These are phyloP conservation scores for Cochlearius cochlearius DNA, from an alignment of 2,113 vertebrate species.

Conservation along the genomic window DNA sequence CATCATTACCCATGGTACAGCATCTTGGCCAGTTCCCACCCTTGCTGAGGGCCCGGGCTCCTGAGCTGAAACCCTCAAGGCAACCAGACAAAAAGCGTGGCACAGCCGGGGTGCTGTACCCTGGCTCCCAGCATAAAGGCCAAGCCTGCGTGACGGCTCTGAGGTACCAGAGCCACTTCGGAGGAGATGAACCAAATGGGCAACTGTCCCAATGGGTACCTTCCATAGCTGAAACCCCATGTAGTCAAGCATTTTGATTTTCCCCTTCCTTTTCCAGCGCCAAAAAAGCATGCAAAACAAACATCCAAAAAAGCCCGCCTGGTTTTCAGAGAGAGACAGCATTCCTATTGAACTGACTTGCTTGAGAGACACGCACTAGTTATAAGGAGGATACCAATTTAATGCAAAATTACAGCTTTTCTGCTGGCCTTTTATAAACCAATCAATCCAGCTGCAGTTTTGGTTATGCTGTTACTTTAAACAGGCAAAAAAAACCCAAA, in stretches of 20 bases:
- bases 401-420: neutral
- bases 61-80: neutral
- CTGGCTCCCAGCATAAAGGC: neutral
- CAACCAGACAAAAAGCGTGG: neutral
- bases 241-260: neutral
- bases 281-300: neutral
- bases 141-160: neutral
- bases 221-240: neutral
- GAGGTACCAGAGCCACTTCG: neutral
- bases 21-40: neutral
- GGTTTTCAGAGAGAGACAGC: neutral
- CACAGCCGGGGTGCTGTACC: rapidly evolving
- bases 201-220: neutral
- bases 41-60: rapidly evolving
- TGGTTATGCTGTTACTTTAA: neutral
- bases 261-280: neutral
- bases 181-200: too few relatives aligned
- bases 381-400: neutral
- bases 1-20: neutral
- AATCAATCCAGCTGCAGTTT: neutral
- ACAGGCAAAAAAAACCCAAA: rapidly evolving
- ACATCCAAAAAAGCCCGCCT: neutral
- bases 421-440: neutral
- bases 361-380: neutral
- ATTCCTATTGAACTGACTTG: neutral